Evolutionary conservation across 2,888 invertebrate genomes (phyloP).

Genomic region (Eristalis intricaria): DNA sequence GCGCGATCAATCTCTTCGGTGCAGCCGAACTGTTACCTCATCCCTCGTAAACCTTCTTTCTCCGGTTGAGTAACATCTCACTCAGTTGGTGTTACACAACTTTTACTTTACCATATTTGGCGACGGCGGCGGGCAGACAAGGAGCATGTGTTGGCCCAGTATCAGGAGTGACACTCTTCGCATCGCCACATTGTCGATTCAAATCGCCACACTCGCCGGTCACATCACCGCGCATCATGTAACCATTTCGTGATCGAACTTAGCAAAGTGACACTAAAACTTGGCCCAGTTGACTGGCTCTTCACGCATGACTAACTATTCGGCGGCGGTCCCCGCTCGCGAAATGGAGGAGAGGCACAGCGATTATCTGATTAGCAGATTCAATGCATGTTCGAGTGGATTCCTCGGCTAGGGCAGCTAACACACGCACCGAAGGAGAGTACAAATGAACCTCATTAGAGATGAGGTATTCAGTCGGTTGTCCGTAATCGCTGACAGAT

Average conservation of each 20-base stretch:
- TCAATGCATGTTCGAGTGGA: constrained; percentile 31
- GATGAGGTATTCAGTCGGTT: constrained; percentile 52
- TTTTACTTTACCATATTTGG: constrained; percentile 18
- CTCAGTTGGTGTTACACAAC: background rate
- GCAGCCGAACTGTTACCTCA: constrained; percentile 49
- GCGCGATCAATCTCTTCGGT: background rate
- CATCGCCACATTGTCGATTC: constrained; percentile 50
- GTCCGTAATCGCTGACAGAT: constrained; percentile 39
- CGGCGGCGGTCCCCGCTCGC: background rate
- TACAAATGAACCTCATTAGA: constrained; percentile 64
- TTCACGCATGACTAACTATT: constrained; percentile 30
- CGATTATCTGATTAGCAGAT: constrained; percentile 31
- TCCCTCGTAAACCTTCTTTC: constrained; percentile 19
- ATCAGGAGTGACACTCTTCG: constrained; percentile 27
- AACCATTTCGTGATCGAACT: constrained; percentile 64
- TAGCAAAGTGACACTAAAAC: constrained; percentile 35
- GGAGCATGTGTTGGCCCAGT: constrained; percentile 29
- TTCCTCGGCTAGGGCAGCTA: background rate
- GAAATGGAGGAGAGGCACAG: background rate
- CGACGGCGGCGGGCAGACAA: constrained; percentile 27
- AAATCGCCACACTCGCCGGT: constrained; percentile 31
- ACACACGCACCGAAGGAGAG: constrained; percentile 34
- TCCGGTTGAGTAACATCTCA: constrained; percentile 43
- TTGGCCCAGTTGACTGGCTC: constrained; percentile 38
- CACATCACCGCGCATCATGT: constrained; percentile 58